phyloP scores from a whole-genome alignment of 2,888 invertebrate genomes.

The Andrena minutula region DNA sequence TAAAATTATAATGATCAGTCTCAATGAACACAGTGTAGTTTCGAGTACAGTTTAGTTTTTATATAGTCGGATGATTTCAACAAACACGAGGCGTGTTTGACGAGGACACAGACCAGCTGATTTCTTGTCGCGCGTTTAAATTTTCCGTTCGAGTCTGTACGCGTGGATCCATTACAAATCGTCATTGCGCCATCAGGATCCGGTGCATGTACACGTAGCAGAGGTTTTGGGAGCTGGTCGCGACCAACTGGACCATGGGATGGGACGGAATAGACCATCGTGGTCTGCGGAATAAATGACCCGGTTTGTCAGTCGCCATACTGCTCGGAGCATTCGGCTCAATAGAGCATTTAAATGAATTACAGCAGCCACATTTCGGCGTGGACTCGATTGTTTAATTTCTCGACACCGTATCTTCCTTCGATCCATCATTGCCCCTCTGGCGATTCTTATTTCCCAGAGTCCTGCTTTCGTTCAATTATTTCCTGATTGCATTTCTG shows the following conservation, averaged over 20 bases:
- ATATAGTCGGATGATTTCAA: too few species aligned
- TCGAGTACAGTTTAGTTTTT: too few species aligned
- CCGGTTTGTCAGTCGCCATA: slow-evolving; percentile 75
- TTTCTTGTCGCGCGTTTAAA: slow-evolving; percentile 49
- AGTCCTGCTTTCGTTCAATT: not conserved
- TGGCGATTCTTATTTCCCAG: not conserved
- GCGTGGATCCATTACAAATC: slow-evolving; percentile 62
- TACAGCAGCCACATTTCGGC: slow-evolving; percentile 72
- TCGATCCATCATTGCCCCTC: not conserved
- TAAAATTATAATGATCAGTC: too few species aligned
- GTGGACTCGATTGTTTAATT: slow-evolving; percentile 54
- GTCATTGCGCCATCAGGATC: slow-evolving; percentile 67
- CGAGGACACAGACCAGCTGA: not conserved
- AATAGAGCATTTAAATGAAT: slow-evolving; percentile 82
- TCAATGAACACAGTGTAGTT: too few species aligned
- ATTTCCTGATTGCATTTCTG: slow-evolving; percentile 35
- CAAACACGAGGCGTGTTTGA: not conserved
- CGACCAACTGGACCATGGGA: slow-evolving; percentile 61
- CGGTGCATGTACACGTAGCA: slow-evolving; percentile 40
- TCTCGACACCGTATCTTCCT: not conserved
- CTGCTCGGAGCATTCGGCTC: slow-evolving; percentile 75
- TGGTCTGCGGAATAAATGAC: slow-evolving; percentile 78
- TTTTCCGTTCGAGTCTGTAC: slow-evolving; percentile 52
- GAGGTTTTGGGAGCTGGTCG: slow-evolving; percentile 60
- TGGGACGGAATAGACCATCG: slow-evolving; percentile 68